Base-by-base conservation (phyloP, 2,113 vertebrate species). In the Pipa parva region DNA sequence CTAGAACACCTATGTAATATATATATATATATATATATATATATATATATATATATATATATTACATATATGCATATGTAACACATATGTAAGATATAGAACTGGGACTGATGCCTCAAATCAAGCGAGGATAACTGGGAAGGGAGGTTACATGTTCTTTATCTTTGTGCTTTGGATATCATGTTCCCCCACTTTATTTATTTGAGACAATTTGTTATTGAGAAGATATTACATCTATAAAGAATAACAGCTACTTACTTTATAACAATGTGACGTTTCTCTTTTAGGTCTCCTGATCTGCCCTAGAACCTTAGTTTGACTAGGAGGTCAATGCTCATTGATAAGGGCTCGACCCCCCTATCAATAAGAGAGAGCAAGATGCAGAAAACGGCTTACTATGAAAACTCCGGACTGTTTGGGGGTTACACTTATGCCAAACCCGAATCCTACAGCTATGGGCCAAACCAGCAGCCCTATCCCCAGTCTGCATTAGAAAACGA, bases 301-400 rank as follows among this genome's bases (percentile, higher is more conserved):
- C 83, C 89, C 78, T 81, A 91, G 81, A 80, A 84, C 83, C 89
- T 83, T 91, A n/a, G n/a, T n/a, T n/a, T n/a, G 89, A 90, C 79
- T 75, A 78, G 79, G 80, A 84, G 78, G 91, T 86, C 89, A 85
- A 97, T 99, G 96, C 89, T 89, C 91, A 91, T 94, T 93, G 92
- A 93, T 85, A 87, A 76, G 88, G 84, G 83, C 82, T 80, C 85
- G 64, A 82, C 88, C 86, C 83, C 86, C 89, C 85, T 79, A 75
- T 88, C 85, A 79, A 84, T 87, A 83, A 88, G 83, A 89, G 91
- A 85, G 77, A 77, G 77, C 87, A 94, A 77, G 76, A 99, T 99
- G 97, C 97, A 99, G 93, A 99, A 99, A 89, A 87, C 95, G 72
- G 92, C 95, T 73, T 99, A 98, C 72, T 99, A 97, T 90, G 97